Conservation (phyloP, 1,140 invertebrate species). For the Octopus bimaculoides region DNA sequence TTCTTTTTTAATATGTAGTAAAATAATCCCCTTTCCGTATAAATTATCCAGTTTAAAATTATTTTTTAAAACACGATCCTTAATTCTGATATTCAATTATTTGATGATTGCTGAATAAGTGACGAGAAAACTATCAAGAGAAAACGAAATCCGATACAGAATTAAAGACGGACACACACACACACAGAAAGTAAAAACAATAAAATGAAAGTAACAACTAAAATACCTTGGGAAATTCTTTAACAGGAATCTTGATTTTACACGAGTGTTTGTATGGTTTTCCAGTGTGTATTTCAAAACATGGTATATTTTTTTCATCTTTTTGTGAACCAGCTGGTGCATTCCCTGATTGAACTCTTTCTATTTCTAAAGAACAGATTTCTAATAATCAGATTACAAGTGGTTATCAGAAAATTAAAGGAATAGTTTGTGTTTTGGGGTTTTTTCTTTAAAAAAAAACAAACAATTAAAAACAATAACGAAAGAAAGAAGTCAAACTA, state of each 20-base stretch:
- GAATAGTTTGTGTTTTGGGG: too few species aligned
- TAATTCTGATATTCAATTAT: background rate
- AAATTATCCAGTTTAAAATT: background rate
- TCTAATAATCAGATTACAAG: background rate
- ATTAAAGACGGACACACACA: too few species aligned
- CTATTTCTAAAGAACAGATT: conserved; percentile 34
- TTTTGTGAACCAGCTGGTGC: conserved; percentile 22
- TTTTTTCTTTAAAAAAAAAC: too few species aligned
- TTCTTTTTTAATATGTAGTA: too few species aligned
- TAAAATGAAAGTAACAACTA: too few species aligned
- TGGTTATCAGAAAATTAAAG: background rate
- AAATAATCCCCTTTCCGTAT: too few species aligned
- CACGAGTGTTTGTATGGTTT: conserved; percentile 33
- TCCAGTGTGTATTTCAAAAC: conserved; percentile 37
- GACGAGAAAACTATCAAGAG: too few species aligned
- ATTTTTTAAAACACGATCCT: background rate
- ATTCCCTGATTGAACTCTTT: conserved; percentile 38
- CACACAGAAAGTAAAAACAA: too few species aligned
- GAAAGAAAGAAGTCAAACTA: too few species aligned
- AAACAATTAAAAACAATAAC: too few species aligned
- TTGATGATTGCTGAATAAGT: background rate
- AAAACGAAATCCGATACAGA: too few species aligned
- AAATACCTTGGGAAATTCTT: conserved; percentile 40
- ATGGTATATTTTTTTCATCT: conserved; percentile 22
- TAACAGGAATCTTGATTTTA: conserved; percentile 39